A percentile compares a stretch with the other conserved stretches of the same genome.
Evolutionary conservation across 1,140 invertebrate genomes (phyloP).

Genomic region (Pseudachorutes palmiensis): DNA sequence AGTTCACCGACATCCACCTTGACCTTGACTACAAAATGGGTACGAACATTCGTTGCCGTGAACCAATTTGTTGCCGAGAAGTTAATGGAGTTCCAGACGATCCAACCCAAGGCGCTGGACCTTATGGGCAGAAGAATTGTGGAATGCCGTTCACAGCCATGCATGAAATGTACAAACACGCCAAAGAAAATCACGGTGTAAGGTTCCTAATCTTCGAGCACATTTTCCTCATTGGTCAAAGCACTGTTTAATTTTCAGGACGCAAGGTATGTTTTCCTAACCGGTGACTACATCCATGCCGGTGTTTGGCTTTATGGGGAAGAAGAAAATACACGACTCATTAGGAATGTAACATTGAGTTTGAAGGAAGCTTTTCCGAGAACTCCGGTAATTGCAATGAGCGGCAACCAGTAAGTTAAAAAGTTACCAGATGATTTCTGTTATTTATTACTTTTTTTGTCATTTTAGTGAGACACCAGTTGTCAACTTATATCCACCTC

Average conservation of each 20-base stretch:
- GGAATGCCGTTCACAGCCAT: slow-evolving; percentile 9
- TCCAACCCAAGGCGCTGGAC: background rate
- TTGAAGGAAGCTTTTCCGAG: slow-evolving; percentile 50
- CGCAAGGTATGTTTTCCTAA: slow-evolving; percentile 53
- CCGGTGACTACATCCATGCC: slow-evolving; percentile 57
- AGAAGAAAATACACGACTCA: slow-evolving; percentile 44
- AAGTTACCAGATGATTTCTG: no score
- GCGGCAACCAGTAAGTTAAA: slow-evolving; percentile 65
- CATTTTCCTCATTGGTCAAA: background rate
- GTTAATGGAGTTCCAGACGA: slow-evolving; percentile 18
- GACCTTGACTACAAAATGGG: slow-evolving; percentile 46
- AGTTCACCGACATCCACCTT: slow-evolving; percentile 48
- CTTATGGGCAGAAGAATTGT: slow-evolving; percentile 6
- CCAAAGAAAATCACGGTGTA: background rate
- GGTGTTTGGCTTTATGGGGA: slow-evolving; percentile 25
- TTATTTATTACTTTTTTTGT: no score
- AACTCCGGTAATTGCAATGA: slow-evolving; percentile 49
- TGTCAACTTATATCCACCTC: slow-evolving; percentile 28
- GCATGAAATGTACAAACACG: slow-evolving; percentile 10
- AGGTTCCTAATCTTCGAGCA: background rate
- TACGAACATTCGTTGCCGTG: slow-evolving; percentile 45
- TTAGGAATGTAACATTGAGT: slow-evolving; percentile 45
- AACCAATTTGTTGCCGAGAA: slow-evolving; percentile 46
- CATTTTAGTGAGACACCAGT: slow-evolving; percentile 50
- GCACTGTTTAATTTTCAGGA: slow-evolving; percentile 41